These are phyloP conservation scores for Drosophila infuscata DNA, from an alignment of 2,888 invertebrate species.

Conservation along the genomic window DNA sequence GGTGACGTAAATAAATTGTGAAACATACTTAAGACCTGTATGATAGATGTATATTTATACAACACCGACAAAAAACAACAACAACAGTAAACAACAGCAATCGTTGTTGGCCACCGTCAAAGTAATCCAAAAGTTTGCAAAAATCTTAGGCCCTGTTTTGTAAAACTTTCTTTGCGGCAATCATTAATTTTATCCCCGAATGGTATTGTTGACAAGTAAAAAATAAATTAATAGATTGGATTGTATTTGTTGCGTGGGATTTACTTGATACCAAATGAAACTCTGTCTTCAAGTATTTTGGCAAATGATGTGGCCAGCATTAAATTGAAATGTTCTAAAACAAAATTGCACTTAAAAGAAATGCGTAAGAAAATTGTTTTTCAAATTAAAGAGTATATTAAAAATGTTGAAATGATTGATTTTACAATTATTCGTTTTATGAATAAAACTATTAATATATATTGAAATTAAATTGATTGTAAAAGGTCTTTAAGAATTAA, in stretches of 20 bases:
- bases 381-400: neutral
- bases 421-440: neutral
- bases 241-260: slow-evolving; percentile 14
- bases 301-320: slow-evolving; percentile 7
- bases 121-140: slow-evolving; percentile 38
- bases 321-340: slow-evolving; percentile 3
- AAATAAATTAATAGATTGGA: slow-evolving; percentile 67
- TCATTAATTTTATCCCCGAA: slow-evolving; percentile 67
- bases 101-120: slow-evolving; percentile 25
- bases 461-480: neutral
- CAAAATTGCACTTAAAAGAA: neutral
- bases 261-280: slow-evolving; percentile 12
- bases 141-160: slow-evolving; percentile 46
- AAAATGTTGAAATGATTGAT: neutral
- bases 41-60: slow-evolving; percentile 68
- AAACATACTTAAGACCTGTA: slow-evolving; percentile 66
- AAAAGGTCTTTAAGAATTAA: neutral
- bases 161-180: slow-evolving; percentile 57
- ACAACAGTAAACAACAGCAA: slow-evolving; percentile 29
- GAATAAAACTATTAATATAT: neutral
- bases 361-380: neutral
- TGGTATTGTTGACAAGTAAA: slow-evolving; percentile 46
- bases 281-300: slow-evolving; percentile 1
- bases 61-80: slow-evolving; percentile 3
- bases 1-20: slow-evolving; percentile 75